Evolutionary conservation across 1,140 invertebrate species (phyloP).

Genomic region (Rhopalosiphum maidis): DNA sequence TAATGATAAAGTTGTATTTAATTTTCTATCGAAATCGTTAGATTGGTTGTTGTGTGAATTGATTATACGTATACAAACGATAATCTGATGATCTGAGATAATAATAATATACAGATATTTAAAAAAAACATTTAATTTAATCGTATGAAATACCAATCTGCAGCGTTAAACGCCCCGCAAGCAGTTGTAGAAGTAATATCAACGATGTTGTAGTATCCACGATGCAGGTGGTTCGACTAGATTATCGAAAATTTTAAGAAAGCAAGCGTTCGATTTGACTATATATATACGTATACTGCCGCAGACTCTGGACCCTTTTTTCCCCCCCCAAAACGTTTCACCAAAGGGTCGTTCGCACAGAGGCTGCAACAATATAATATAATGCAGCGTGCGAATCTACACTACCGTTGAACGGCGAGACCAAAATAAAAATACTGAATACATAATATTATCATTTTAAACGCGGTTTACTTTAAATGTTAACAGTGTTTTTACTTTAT

Average conservation of each 20-base stretch:
- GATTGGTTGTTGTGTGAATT: too few species aligned
- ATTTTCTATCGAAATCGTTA: too few species aligned
- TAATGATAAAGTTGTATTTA: too few species aligned
- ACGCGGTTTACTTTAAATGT: not conserved
- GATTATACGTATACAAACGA: too few species aligned
- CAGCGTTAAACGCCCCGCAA: not conserved
- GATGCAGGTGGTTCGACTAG: not conserved
- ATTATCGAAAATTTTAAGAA: not conserved
- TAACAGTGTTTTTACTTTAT: not conserved
- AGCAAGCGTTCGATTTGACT: not conserved
- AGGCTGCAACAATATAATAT: not conserved
- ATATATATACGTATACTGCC: not conserved
- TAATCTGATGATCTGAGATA: too few species aligned
- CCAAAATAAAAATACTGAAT: not conserved
- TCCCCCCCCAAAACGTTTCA: not conserved
- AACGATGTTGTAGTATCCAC: not conserved
- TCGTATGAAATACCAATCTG: not conserved
- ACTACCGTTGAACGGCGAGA: too few species aligned
- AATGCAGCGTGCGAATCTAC: not conserved
- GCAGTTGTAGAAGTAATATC: not conserved
- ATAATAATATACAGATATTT: too few species aligned
- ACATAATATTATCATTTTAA: not conserved
- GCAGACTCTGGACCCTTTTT: not conserved
- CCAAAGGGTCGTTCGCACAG: constrained; percentile 26
- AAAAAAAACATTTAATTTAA: not conserved